phyloP scores from a whole-genome alignment of 2,888 invertebrate genomes.

The Diadegma fenestrale region DNA sequence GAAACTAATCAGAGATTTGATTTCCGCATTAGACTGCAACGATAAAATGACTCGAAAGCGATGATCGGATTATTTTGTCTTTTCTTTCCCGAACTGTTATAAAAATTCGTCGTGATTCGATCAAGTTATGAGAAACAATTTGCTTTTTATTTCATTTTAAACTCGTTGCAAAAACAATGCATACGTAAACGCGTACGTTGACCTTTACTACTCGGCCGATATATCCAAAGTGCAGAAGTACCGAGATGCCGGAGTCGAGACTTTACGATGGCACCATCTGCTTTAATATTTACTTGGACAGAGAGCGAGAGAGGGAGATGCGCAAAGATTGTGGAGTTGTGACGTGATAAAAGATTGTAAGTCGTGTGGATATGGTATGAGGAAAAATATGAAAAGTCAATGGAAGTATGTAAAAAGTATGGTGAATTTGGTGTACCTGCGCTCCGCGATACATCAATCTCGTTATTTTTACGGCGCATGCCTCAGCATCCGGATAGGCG shows the following conservation, averaged over 20 bases:
- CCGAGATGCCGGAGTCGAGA: neutral
- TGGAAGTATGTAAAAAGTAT: conserved; percentile 68
- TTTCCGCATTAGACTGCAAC: no score
- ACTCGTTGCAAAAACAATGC: conserved; percentile 34
- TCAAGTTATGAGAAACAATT: no score
- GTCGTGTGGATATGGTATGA: no score
- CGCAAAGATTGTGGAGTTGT: neutral
- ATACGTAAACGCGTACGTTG: conserved; percentile 55
- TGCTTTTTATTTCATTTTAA: neutral
- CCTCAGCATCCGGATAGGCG: conserved; percentile 82
- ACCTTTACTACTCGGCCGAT: conserved; percentile 32
- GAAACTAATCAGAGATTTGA: no score
- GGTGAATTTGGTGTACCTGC: conserved; percentile 78
- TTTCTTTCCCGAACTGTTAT: no score
- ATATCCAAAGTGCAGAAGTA: conserved; percentile 1
- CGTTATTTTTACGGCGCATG: conserved; percentile 83
- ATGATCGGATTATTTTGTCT: no score
- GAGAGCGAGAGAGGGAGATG: neutral
- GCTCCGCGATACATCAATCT: conserved; percentile 84
- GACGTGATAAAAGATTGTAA: no score
- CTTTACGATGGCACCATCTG: neutral
- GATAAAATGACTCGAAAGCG: no score
- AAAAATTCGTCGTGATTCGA: no score
- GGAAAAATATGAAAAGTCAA: conserved; percentile 20
- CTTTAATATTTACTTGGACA: no score